Base-by-base conservation (phyloP, 2,113 vertebrate species). In the Notechis scutatus region DNA sequence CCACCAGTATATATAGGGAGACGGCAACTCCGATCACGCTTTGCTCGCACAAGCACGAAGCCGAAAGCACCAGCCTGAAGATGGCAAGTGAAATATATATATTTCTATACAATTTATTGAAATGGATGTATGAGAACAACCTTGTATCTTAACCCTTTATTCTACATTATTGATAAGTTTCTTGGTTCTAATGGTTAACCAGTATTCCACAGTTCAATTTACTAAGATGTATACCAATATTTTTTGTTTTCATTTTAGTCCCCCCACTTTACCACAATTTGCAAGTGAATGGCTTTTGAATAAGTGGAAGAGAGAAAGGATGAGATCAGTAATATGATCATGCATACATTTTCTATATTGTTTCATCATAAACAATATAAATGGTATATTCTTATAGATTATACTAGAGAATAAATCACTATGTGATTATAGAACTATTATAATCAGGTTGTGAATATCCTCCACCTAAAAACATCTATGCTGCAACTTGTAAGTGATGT, bases 41-140 rank as follows among this genome's bases (percentile, higher is more conserved):
- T 45, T 45, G 45, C 45, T 45, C 0, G 5, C 45, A 45, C 45
- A 45, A 45, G 45, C 45, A 45, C 5, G 5, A 45, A 45, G 45
- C 45, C 45, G 5, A 45, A 45, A 45, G 45, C 4, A 45, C 5
- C 45, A 45, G 45, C 45, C 4, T 45, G 45, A 45, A 45, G 5
- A 45, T 45, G 45, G 45, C 45, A 45, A 45, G 45, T 45, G 45
- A 5, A 5, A 45, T 45, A 45, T 45, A 45, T 45, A 45, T 45
- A 96, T 95, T 94, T 59, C 93, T 74, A 95, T 93, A 94, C 97
- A 97, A 97, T 98, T 98, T 97, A 97, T 97, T 97, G 97, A 95
- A 97, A 97, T 97, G 96, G 88, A 97, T 97, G 95, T 96, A 96
- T 96, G 96, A 97, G 96, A 97, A 96, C 97, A 97, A 96, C 97